Base-by-base conservation (phyloP, 2,113 vertebrate species). In the Hiodon alosoides region DNA sequence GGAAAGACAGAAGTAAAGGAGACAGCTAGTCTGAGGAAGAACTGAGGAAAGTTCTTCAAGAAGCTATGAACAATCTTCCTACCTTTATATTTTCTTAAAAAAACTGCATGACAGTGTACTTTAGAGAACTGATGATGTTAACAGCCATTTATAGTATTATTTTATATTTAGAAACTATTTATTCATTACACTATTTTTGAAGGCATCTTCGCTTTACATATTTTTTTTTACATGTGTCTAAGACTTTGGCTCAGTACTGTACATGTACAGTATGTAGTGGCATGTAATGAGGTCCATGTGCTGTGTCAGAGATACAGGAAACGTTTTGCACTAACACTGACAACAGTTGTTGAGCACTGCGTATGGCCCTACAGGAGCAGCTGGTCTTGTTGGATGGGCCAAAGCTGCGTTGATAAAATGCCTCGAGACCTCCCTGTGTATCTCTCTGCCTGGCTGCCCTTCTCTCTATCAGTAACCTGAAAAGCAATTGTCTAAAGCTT, bases 381-480 rank as follows among this genome's bases (percentile, higher is more conserved):
- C 58, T 48, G 11, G 14, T 47, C 66, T 59, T 75, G 67, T 64
- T 7, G 46, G 75, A 47, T 64, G 48, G 50, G 68, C 3, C 54
- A 70, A 71, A 14, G 51, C 51, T 31, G 72, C 11, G 48, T 14
- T 59, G 64, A 16, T 59, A 54, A 59, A 75, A 60, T 47, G 47
- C 11, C 58, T 48, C 48, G 17, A 10, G 57, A 46, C 17, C 11
- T 7, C 46, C 52, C 54, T 52, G 5, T 48, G 3, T 64, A 55
- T 46, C 6, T n/a, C 48, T 61, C 14, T 57, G 17, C 17, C 13
- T 10, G 11, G 57, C 54, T 66, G 52, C 50, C 48, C 61, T 31
- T 74, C 53, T 69, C n/a, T 61, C 8, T 47, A 52, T 51, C n/a
- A n/a, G 54, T 46, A 55, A 47, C 73, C 47, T 59, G 68, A 69